phyloP scores from a whole-genome alignment of 2,113 vertebrate species.

The Baryphthengus martii region DNA sequence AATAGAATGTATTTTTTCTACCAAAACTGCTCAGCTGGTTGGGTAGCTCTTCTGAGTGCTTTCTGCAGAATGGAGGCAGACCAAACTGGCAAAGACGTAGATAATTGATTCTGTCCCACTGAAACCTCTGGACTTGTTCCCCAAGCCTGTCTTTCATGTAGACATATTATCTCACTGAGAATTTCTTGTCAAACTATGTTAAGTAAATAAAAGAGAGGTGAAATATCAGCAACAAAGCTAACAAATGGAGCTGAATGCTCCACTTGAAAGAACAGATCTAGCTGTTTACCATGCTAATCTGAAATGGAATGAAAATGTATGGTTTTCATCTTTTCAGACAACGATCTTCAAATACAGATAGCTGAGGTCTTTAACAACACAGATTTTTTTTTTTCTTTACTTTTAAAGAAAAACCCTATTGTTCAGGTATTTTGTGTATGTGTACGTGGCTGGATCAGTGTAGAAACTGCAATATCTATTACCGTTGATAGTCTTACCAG shows the following conservation, averaged over 20 bases:
- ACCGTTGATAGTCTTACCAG: not conserved
- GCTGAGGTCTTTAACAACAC: slow-evolving; percentile 52
- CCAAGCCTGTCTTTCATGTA: slow-evolving; percentile 68
- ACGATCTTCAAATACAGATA: slow-evolving; percentile 71
- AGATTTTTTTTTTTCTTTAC: not conserved
- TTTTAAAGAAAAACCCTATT: not conserved
- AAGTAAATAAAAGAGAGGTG: slow-evolving; percentile 78
- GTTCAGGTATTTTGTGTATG: not conserved
- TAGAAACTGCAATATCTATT: not conserved
- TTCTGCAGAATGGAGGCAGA: slow-evolving; percentile 36
- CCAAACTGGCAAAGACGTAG: slow-evolving; percentile 59
- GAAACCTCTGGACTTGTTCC: slow-evolving; percentile 67
- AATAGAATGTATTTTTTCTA: not conserved
- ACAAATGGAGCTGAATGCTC: slow-evolving; percentile 68
- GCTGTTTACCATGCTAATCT: slow-evolving; percentile 74
- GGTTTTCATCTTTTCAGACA: slow-evolving; percentile 74
- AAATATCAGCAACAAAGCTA: slow-evolving; percentile 77
- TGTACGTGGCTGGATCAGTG: not conserved
- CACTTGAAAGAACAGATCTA: slow-evolving; percentile 70
- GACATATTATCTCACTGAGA: slow-evolving; percentile 74
- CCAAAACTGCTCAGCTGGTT: not conserved
- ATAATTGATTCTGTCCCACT: slow-evolving; percentile 59
- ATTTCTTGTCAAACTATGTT: slow-evolving; percentile 77
- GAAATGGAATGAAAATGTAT: slow-evolving; percentile 77
- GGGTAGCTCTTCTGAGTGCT: not conserved